These are phyloP conservation scores for Python bivittatus DNA, from an alignment of 2,113 vertebrate genomes.

Conservation along the genomic window DNA sequence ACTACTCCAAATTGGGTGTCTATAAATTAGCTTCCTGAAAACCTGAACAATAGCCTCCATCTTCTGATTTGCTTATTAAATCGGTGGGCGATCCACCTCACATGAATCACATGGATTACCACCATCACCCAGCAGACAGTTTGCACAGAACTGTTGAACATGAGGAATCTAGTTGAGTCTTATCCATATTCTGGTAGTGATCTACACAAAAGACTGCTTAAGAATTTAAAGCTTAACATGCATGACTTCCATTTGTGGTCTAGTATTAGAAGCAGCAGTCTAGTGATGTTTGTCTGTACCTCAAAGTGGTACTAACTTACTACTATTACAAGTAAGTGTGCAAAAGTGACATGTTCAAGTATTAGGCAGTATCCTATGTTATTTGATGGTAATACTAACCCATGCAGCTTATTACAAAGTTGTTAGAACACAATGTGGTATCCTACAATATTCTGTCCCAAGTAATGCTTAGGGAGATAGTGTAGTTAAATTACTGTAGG, in stretches of 20 bases:
- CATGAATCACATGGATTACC: not conserved
- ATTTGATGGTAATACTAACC: not conserved
- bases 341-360: not conserved
- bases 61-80: accelerated
- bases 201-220: not conserved
- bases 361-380: not conserved
- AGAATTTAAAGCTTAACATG: not conserved
- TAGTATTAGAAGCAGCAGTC: not conserved
- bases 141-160: not conserved
- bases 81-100: not conserved
- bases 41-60: not conserved
- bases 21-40: not conserved
- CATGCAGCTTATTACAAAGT: not conserved
- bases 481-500: not conserved
- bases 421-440: not conserved
- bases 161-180: not conserved
- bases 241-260: not conserved
- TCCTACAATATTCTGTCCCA: not conserved
- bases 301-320: not conserved
- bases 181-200: not conserved
- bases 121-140: not conserved
- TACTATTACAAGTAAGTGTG: not conserved
- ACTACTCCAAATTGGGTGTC: not conserved
- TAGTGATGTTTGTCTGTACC: not conserved
- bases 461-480: not conserved